Evolutionary conservation across 1,140 invertebrate genomes (phyloP).

Genomic region (Nasonia longicornis): DNA sequence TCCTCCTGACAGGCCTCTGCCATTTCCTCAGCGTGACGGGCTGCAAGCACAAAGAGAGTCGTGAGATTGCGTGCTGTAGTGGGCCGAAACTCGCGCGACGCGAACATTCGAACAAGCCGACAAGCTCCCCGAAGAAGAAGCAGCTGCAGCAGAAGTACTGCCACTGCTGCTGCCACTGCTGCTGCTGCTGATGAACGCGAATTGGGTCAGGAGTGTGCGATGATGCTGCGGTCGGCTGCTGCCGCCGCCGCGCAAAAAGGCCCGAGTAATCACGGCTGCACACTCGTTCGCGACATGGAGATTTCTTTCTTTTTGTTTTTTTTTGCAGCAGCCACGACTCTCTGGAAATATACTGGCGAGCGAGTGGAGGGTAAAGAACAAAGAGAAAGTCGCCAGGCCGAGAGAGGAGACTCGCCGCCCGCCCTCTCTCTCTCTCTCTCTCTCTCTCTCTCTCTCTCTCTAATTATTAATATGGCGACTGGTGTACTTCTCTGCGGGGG

Average conservation of each 20-base stretch:
- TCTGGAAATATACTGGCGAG: neutral
- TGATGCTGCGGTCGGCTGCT: neutral
- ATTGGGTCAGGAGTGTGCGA: slow-evolving; percentile 26
- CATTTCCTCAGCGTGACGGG: slow-evolving; percentile 65
- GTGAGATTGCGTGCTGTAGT: neutral
- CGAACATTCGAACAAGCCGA: neutral
- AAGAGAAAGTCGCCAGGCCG: neutral
- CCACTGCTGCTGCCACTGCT: neutral
- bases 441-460: neutral
- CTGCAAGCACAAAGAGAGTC: slow-evolving; percentile 49
- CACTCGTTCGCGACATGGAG: neutral
- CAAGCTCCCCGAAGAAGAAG: neutral
- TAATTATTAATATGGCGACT: slow-evolving; percentile 29
- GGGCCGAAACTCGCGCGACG: neutral
- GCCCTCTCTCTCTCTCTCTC: neutral
- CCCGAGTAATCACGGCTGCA: slow-evolving; percentile 22
- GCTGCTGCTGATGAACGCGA: neutral
- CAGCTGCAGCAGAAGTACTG: neutral
- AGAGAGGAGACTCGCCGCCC: neutral
- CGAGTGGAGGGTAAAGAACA: slow-evolving; percentile 15
- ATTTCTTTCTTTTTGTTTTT: neutral
- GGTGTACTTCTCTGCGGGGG: neutral
- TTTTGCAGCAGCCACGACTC: neutral
- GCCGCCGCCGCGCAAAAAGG: neutral
- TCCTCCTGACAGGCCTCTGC: slow-evolving; percentile 69